Base-by-base conservation (phyloP, 2,888 invertebrate genomes). In the Notodonta dromedarius region DNA sequence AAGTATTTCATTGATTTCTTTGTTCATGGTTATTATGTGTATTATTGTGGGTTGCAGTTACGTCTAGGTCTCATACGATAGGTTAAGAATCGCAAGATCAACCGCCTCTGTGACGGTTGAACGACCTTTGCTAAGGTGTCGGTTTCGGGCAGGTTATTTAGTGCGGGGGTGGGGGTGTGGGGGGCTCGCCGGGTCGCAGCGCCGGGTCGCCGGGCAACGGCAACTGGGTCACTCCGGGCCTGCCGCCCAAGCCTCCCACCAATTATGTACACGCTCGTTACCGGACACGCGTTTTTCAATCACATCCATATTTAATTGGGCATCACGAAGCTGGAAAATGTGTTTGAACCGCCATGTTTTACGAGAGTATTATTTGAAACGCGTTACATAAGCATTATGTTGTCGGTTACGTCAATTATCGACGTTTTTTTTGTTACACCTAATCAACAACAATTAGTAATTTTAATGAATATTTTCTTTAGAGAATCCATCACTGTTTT, bases 281-380 rank as follows among this genome's bases (percentile, higher is more conserved):
- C 92, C 90, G 93, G 93, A 93, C 93, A 93, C 93, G 93, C 93
- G 93, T 93, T 93, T 93, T 93, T 93, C 93, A 92, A 93, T 93
- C 93, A 92, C 92, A 93, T 93, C 91, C 93, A 93, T 93, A 93
- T 93, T 93, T 93, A 93, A 93, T 93, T 93, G 93, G 92, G 91
- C 91, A 90, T 91, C 91, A 88, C 88, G 86, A 88, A 86, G 87
- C 91, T 89, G 89, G 85, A 87, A 92, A 93, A 91, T 91, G 85
- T 91, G 85, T 92, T 89, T 87, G 86, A 85, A 87, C 86, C 85
- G 83, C 86, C 86, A 86, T 88, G 87, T 89, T 91, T 89, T 86
- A 89, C 83, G 81, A 78, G 82, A 85, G 84, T 83, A 88, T 85
- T 82, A 83, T 86, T 84, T 83, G 83, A 80, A 82, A 82, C 79